Evolutionary conservation across 2,797 vertebrate species (phyloP).

Genomic region (Oryzias sinensis): DNA sequence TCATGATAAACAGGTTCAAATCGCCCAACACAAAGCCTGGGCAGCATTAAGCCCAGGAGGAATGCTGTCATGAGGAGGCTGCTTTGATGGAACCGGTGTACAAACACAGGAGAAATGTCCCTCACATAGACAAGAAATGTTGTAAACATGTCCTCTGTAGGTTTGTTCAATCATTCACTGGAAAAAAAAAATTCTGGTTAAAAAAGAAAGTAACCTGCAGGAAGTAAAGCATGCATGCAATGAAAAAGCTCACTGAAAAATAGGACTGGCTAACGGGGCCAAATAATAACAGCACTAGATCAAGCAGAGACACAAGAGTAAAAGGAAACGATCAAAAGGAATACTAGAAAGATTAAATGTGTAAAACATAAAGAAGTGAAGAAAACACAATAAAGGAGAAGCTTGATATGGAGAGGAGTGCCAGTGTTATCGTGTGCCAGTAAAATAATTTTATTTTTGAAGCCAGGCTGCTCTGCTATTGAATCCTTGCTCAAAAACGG

Average conservation of each 20-base stretch:
- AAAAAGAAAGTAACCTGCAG: not conserved
- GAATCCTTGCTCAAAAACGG: conserved; percentile 14
- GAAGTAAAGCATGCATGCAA: not conserved
- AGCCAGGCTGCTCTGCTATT: conserved; percentile 4
- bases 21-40: not conserved
- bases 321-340: not conserved
- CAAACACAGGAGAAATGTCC: not conserved
- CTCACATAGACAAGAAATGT: too few relatives aligned
- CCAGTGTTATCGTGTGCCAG: conserved; percentile 16
- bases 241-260: not conserved
- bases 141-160: too few relatives aligned
- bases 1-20: not conserved
- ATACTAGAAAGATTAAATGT: not conserved
- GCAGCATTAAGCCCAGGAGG: not conserved
- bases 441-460: conserved; percentile 39
- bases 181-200: not conserved
- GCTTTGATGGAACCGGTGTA: not conserved
- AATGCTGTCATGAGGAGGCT: not conserved
- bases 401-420: conserved; percentile 1
- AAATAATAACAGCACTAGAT: not conserved
- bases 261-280: not conserved
- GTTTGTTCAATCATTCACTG: too few relatives aligned
- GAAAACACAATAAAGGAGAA: conserved; percentile 8
- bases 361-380: not conserved
- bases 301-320: not conserved